Evolutionary conservation across 2,888 invertebrate species (phyloP).

Genomic region (Caenorhabditis becei): DNA sequence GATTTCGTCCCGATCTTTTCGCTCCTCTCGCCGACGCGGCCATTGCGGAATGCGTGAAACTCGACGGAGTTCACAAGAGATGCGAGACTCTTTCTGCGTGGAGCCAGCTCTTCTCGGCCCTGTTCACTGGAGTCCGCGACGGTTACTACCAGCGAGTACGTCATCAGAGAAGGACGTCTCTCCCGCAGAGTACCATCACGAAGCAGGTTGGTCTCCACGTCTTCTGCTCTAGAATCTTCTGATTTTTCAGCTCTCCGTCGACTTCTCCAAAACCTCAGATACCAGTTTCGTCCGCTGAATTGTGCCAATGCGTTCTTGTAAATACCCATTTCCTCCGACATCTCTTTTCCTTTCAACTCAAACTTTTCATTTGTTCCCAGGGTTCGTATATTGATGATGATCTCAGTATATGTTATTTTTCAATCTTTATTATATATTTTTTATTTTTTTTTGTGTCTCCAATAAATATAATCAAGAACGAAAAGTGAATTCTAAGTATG

Average conservation of each 20-base stretch:
- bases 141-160: constrained; percentile 77
- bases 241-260: constrained; percentile 57
- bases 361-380: constrained; percentile 27
- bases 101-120: constrained; percentile 78
- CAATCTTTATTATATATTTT: constrained; percentile 4
- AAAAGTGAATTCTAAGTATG: constrained; percentile 33
- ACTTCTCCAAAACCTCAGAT: constrained; percentile 55
- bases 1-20: constrained; percentile 81
- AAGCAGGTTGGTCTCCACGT: constrained; percentile 64
- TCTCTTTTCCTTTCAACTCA: constrained; percentile 15
- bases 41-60: constrained; percentile 80
- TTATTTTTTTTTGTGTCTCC: constrained; percentile 32
- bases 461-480: constrained; percentile 17
- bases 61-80: constrained; percentile 79
- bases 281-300: constrained; percentile 42
- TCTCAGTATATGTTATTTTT: constrained; percentile 26
- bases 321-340: constrained; percentile 21
- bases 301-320: not conserved
- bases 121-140: constrained; percentile 79
- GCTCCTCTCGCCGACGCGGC: constrained; percentile 79
- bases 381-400: constrained; percentile 31
- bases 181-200: constrained; percentile 75
- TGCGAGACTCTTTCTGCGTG: constrained; percentile 80
- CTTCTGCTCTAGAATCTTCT: no score
- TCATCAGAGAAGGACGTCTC: constrained; percentile 75